Evolutionary conservation across 2,888 invertebrate genomes (phyloP).

Genomic region (Ormyrus nitidulus): DNA sequence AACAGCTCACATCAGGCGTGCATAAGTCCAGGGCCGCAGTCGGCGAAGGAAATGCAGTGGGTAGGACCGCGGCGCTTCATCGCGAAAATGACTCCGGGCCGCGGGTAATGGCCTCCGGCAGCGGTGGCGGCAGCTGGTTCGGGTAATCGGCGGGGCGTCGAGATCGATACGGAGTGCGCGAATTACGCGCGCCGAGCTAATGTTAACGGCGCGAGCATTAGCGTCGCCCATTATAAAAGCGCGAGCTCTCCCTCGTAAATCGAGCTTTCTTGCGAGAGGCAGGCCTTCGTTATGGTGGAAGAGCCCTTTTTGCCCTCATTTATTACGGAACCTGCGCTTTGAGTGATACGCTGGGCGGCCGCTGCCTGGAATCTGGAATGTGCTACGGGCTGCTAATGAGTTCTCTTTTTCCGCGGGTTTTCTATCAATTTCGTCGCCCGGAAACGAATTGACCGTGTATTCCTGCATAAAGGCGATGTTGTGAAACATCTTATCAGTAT

Average conservation of each 20-base stretch:
- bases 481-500: too few species aligned
- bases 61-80: neutral
- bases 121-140: constrained; percentile 4
- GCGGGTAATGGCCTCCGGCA: constrained; percentile 3
- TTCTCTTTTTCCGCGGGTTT: too few species aligned
- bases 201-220: constrained; percentile 35
- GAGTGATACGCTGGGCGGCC: neutral
- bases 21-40: too few species aligned
- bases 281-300: constrained; percentile 1
- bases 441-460: too few species aligned
- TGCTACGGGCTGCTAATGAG: neutral
- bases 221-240: constrained; percentile 12
- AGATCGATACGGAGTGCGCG: constrained; percentile 43
- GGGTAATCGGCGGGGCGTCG: constrained; percentile 2
- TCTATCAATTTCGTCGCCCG: too few species aligned
- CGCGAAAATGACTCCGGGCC: constrained; percentile 12
- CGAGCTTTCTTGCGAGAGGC: constrained; percentile 19
- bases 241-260: neutral
- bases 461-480: too few species aligned
- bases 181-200: constrained; percentile 34
- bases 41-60: too few species aligned
- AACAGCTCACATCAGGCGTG: too few species aligned
- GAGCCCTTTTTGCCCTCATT: constrained; percentile 26
- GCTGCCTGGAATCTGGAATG: neutral
- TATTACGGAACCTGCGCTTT: constrained; percentile 35